A percentile compares a stretch with the other conserved stretches of the same genome.
phyloP scores from a whole-genome alignment of 2,797 vertebrate species.

The Coracias cyanogaster region DNA sequence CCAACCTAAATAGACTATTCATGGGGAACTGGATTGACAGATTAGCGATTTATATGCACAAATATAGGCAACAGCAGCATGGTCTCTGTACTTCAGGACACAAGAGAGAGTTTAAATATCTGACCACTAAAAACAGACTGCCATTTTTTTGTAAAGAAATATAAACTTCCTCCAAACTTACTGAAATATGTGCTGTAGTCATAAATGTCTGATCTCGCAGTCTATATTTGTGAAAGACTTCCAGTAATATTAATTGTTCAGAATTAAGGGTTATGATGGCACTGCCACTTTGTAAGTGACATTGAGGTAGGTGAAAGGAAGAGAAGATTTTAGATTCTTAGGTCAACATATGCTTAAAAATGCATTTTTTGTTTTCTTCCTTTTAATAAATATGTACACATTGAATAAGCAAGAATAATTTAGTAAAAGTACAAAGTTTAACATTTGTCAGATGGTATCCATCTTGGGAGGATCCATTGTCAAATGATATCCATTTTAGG shows the following conservation, averaged over 20 bases:
- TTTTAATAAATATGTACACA: background rate
- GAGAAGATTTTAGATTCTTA: background rate
- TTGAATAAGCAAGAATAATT: background rate
- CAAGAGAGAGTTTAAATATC: background rate
- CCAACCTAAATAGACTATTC: constrained; percentile 55
- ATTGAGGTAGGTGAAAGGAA: background rate
- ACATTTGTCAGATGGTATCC: background rate
- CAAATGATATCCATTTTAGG: background rate
- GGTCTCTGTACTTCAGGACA: background rate
- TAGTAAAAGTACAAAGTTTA: background rate
- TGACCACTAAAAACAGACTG: background rate
- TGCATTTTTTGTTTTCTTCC: background rate
- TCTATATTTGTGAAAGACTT: background rate
- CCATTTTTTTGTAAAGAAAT: background rate
- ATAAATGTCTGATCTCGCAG: background rate
- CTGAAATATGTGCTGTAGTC: background rate
- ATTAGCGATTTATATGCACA: constrained; percentile 54
- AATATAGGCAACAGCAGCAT: constrained; percentile 42
- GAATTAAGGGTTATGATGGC: background rate
- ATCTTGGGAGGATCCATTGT: background rate
- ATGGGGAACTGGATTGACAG: constrained; percentile 11
- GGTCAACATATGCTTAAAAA: background rate
- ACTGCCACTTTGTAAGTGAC: background rate
- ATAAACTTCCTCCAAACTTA: background rate
- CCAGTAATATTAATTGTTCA: background rate